phyloP scores from a whole-genome alignment of 1,140 invertebrate species.

The Caenorhabditis inopinata region DNA sequence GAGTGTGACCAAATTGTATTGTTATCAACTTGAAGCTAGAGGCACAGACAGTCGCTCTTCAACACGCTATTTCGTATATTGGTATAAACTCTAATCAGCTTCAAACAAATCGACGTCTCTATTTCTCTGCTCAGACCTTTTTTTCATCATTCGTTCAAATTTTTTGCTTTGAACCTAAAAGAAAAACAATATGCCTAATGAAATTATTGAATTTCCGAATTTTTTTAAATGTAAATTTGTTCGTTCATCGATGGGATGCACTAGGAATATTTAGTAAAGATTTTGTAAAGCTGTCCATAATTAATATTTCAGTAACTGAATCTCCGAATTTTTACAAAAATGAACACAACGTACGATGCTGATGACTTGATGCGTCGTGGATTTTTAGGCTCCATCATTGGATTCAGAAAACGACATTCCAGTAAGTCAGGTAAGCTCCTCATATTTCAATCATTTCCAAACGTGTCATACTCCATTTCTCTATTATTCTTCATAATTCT shows the following conservation, averaged over 20 bases:
- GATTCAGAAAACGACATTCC: slow-evolving; percentile 9
- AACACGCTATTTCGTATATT: not conserved
- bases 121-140: not conserved
- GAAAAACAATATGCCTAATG: too few relatives aligned
- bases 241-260: not conserved
- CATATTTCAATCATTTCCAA: too few relatives aligned
- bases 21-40: too few relatives aligned
- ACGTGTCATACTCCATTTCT: too few relatives aligned
- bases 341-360: not conserved
- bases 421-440: slow-evolving; percentile 1
- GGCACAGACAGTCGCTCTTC: not conserved
- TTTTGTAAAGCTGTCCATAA: too few relatives aligned
- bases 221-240: not conserved
- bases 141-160: not conserved
- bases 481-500: not conserved
- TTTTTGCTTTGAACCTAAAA: too few relatives aligned
- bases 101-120: not conserved
- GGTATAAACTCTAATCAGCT: slow-evolving; percentile 4
- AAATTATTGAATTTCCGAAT: too few relatives aligned
- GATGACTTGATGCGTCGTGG: slow-evolving; percentile 26
- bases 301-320: not conserved
- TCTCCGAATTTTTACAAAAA: not conserved
- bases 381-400: not conserved
- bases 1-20: too few relatives aligned
- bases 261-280: too few relatives aligned